Evolutionary conservation across 1,140 invertebrate genomes (phyloP).

Genomic region (Drosophila malerkotliana): DNA sequence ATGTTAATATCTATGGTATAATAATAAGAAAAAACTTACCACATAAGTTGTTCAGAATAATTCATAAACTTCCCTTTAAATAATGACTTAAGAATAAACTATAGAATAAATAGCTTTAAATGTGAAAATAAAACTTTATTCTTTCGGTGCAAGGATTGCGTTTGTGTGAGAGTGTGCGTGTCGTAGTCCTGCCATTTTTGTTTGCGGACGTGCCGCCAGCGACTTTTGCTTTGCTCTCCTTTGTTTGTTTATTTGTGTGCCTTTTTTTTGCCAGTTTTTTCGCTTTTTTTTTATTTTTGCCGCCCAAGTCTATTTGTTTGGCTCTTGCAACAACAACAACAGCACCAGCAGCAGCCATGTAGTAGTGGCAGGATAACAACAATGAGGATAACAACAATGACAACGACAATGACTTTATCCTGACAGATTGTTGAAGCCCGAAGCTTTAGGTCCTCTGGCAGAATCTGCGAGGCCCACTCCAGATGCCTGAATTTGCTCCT

Average conservation of each 20-base stretch:
- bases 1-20: too few relatives aligned
- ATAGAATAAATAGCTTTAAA: background rate
- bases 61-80: too few relatives aligned
- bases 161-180: slow-evolving; percentile 3
- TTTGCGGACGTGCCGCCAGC: slow-evolving; percentile 74
- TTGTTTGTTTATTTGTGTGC: slow-evolving; percentile 74
- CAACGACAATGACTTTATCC: slow-evolving; percentile 78
- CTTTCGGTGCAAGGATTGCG: background rate
- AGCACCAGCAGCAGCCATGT: background rate
- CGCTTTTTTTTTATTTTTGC: slow-evolving; percentile 33
- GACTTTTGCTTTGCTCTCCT: slow-evolving; percentile 68
- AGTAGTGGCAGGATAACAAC: slow-evolving; percentile 54
- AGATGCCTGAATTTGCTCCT: slow-evolving; percentile 16
- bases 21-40: too few relatives aligned
- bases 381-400: slow-evolving; percentile 75
- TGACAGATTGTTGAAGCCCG: slow-evolving; percentile 69
- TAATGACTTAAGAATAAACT: too few relatives aligned
- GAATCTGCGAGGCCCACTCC: slow-evolving; percentile 7
- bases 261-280: slow-evolving; percentile 37
- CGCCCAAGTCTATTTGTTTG: slow-evolving; percentile 51
- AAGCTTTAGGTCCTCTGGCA: slow-evolving; percentile 27
- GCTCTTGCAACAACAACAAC: slow-evolving; percentile 45
- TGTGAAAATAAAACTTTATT: background rate
- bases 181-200: slow-evolving; percentile 50
- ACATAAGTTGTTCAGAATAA: too few relatives aligned